phyloP scores from a whole-genome alignment of 2,888 invertebrate species.

The Drosophila rellima region DNA sequence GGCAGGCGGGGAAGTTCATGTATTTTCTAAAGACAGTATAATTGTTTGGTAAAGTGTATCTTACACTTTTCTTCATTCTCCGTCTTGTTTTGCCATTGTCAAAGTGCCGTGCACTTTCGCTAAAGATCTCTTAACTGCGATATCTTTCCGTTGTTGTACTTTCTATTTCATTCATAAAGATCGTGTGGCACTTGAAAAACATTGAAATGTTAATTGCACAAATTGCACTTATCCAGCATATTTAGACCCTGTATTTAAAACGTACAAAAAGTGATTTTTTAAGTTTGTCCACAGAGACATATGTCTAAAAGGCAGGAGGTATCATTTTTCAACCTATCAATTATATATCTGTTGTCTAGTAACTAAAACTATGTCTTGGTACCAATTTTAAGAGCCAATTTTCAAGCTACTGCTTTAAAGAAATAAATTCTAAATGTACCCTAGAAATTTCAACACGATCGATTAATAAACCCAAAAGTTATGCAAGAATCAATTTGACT shows the following conservation, averaged over 20 bases:
- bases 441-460: background rate
- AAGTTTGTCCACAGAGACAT: background rate
- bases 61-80: conserved; percentile 44
- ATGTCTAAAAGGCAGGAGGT: background rate
- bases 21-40: conserved; percentile 17
- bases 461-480: background rate
- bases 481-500: background rate
- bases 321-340: too few relatives aligned
- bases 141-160: conserved; percentile 37
- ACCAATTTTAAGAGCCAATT: too few relatives aligned
- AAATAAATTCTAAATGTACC: too few relatives aligned
- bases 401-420: too few relatives aligned
- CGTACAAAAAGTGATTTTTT: background rate
- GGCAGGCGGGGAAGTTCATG: background rate
- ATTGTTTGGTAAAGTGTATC: conserved; percentile 29
- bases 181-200: conserved; percentile 37
- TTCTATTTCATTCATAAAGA: conserved; percentile 72
- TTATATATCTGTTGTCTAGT: too few relatives aligned
- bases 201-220: conserved; percentile 41
- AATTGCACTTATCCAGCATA: conserved; percentile 3
- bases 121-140: conserved; percentile 22
- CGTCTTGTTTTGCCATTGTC: conserved; percentile 16
- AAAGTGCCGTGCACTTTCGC: conserved; percentile 25
- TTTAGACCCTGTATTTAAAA: background rate
- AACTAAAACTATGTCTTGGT: too few relatives aligned